Evolutionary conservation across 2,888 invertebrate genomes (phyloP), one percentile per base, ranked within the genome.

Genomic region (Dolomedes plantarius): DNA sequence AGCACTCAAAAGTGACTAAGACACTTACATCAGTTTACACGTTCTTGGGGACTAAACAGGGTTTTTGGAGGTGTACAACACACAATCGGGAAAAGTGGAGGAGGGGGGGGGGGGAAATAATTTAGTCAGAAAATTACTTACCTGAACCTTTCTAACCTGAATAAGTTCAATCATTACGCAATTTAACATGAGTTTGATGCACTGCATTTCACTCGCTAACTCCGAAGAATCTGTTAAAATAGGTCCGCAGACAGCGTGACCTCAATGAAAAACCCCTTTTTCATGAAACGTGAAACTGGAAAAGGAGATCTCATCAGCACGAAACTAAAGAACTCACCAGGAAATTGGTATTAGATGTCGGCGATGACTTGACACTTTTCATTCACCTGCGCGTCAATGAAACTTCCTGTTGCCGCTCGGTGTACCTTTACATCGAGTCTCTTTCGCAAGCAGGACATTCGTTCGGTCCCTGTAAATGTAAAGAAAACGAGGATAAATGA

Each of bases 311-410:
- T 56, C 56, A 56, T 56, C 56, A 56, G 23, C 56, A 11, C 2
- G 56, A 56, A 56, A 56, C 56, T 56, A 65, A 32, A 23, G 56
- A 56, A 69, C 83, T 85, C 56, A 85, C 83, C 83, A 77, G 83
- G 77, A 85, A 83, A 85, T 23, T 16, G 46, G 19, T 67, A 68
- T 77, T 77, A 23, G 31, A 29, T 11, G 29, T 23, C 46, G 50
- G n/a, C 62, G 83, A 85, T 85, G 83, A 85, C 62, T 85, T 77
- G 77, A 77, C 83, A 64, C 67, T 73, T 77, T 68, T 65, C 68
- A 85, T 83, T 83, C 72, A 82, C 67, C 31, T 32, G 31, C 28
- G 23, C 67, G 16, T 69, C 69, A 69, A 28, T 69, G 23, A 28
- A 39, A 46, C 65, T 83, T 83, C 72, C 82, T 46, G 72, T 65